phyloP scores from a whole-genome alignment of 2,797 vertebrate species.

The Gymnopithys bicolor region DNA sequence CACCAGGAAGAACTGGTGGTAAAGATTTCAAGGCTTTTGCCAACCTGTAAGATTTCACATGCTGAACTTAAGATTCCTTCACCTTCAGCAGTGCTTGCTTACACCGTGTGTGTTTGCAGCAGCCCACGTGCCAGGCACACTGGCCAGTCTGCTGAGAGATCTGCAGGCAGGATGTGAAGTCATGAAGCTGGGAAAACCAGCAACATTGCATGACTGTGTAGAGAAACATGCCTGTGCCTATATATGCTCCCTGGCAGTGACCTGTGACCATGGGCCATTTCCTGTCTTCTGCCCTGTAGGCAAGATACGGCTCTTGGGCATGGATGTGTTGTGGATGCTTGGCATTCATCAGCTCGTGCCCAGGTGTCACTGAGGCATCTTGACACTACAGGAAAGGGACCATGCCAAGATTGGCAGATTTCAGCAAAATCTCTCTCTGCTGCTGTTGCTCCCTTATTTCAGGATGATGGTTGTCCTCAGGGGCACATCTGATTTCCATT shows the following conservation, averaged over 20 bases:
- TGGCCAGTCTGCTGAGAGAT: background rate
- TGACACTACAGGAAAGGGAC: background rate
- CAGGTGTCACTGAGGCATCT: background rate
- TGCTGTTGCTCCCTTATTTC: background rate
- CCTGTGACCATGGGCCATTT: background rate
- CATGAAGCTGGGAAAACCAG: background rate
- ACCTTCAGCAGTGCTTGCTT: background rate
- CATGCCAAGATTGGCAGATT: background rate
- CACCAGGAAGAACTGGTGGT: background rate
- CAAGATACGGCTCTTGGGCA: background rate
- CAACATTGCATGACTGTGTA: background rate
- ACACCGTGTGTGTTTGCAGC: accelerated
- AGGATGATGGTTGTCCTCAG: background rate
- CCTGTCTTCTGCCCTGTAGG: background rate
- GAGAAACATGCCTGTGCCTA: background rate
- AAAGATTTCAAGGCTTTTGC: background rate
- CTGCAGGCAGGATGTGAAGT: background rate
- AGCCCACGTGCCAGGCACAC: background rate
- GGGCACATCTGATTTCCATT: background rate
- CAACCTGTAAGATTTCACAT: background rate
- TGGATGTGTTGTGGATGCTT: background rate
- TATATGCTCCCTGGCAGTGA: background rate
- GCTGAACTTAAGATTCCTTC: background rate
- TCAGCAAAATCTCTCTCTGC: background rate
- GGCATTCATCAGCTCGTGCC: background rate